Base-by-base conservation (phyloP, 1,140 invertebrate species). In the Dinothrombium tinctorium region DNA sequence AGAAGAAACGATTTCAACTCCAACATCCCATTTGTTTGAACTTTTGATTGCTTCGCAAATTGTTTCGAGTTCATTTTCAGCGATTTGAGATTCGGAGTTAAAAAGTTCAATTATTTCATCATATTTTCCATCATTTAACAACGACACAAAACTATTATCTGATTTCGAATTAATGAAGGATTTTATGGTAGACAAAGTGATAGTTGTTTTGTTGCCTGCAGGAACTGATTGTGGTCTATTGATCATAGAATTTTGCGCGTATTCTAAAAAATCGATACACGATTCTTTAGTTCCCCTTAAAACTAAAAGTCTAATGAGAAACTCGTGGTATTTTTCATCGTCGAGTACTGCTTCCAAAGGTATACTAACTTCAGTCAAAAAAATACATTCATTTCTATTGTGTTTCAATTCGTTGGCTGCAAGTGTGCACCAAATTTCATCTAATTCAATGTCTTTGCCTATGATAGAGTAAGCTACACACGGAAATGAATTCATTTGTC, bases 321-420 rank as follows among this genome's bases (percentile, higher is more conserved):
- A 47, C 19, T 32, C n/a, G 25, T 25, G 7, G 20, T 41, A 43
- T 23, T 47, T 19, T 12, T 40, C 17, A 12, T n/a, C 4, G 14
- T 20, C 11, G 11, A 44, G n/a, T 21, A 15, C 6, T 6, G 11
- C 12, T 15, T 31, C 15, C 3, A 47, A 22, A 14, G 24, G 19
- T 2, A 19, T 15, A 6, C 44, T n/a, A 11, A 47, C 32, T 32
- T 40, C 17, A 28, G 31, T 41, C 12, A 47, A 17, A 31, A 44
- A 41, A 8, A 36, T 17, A 14, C 8, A 4, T 32, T 47, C 46
- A 11, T 36, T 2, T 23, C 23, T 11, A 23, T 45, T 17, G 35
- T 23, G 44, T 22, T 40, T 23, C 7, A 47, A 20, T 32, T 47
- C 46, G 36, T 41, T 41, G 3, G 46, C 46, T n/a, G 33, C 32